Percentiles rank a stretch among this genome's conserved stretches.
phyloP scores from a whole-genome alignment of 2,797 vertebrate species.

The Trematomus bernacchii region DNA sequence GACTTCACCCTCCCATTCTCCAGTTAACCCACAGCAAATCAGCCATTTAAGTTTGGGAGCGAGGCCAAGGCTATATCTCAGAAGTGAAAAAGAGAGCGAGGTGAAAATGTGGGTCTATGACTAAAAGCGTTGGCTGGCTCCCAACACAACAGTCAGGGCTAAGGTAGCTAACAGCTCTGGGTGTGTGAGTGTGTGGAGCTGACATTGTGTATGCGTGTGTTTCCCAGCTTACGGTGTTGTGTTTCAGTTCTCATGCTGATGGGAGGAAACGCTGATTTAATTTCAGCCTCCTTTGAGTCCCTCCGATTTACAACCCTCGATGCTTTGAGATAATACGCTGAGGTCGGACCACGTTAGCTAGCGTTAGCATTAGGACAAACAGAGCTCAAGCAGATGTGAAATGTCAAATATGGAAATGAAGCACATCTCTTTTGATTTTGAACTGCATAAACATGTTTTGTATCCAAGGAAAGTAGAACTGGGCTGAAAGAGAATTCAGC shows the following conservation, averaged over 20 bases:
- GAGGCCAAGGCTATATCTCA: slow-evolving; percentile 75
- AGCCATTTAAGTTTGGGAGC: slow-evolving; percentile 75
- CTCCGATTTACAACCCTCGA: slow-evolving; percentile 70
- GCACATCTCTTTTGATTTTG: slow-evolving; percentile 5
- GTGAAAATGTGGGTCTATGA: slow-evolving; percentile 76
- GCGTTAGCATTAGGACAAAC: slow-evolving; percentile 42
- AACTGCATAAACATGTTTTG: slow-evolving; percentile 6
- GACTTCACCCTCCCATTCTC: slow-evolving; percentile 68
- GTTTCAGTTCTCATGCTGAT: slow-evolving; percentile 70
- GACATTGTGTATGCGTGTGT: slow-evolving; percentile 30
- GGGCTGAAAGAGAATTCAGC: slow-evolving; percentile 14
- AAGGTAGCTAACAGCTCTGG: slow-evolving; percentile 62
- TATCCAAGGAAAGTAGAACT: background rate
- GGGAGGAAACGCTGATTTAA: slow-evolving; percentile 79
- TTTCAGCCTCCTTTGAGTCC: slow-evolving; percentile 67
- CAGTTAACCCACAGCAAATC: slow-evolving; percentile 75
- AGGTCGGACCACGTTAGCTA: slow-evolving; percentile 54
- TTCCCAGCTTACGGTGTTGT: slow-evolving; percentile 61
- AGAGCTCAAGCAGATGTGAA: slow-evolving; percentile 44
- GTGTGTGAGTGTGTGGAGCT: slow-evolving; percentile 53
- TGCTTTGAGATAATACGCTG: slow-evolving; percentile 63
- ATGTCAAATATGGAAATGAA: slow-evolving; percentile 15
- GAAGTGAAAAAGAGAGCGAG: slow-evolving; percentile 53
- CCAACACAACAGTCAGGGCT: slow-evolving; percentile 65
- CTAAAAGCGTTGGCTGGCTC: slow-evolving; percentile 69